phyloP scores from a whole-genome alignment of 1,140 invertebrate genomes.

The Trichogramma pretiosum region DNA sequence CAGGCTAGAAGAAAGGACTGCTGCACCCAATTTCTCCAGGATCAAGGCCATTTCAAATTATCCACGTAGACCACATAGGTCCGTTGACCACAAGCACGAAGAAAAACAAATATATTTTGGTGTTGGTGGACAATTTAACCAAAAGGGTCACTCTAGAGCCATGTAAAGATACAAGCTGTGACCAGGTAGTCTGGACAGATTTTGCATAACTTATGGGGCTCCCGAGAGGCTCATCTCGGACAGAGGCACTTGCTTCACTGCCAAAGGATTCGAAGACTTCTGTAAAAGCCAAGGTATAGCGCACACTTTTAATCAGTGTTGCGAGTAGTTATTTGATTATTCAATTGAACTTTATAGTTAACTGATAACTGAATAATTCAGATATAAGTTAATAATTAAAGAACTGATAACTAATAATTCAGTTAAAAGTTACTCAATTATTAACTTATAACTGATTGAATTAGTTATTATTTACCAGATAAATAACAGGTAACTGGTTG shows the following conservation, averaged over 20 bases:
- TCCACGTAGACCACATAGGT: conserved; percentile 17
- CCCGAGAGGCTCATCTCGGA: conserved; percentile 16
- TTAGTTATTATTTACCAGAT: too few species aligned
- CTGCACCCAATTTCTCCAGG: conserved; percentile 13
- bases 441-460: too few species aligned
- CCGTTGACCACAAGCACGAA: conserved; percentile 5
- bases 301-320: conserved; percentile 23
- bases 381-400: too few species aligned
- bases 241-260: conserved; percentile 12
- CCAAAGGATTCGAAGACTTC: conserved; percentile 16
- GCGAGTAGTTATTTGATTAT: too few species aligned
- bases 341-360: too few species aligned
- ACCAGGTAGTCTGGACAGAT: conserved; percentile 5
- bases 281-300: conserved; percentile 23
- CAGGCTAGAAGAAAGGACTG: conserved; percentile 12
- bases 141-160: conserved; percentile 12
- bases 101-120: conserved; percentile 17
- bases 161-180: not conserved
- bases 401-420: too few species aligned
- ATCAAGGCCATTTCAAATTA: conserved; percentile 6
- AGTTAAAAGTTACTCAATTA: too few species aligned
- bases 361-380: too few species aligned
- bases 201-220: conserved; percentile 13
- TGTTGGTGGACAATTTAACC: conserved; percentile 12
- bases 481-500: too few species aligned